Percentiles rank a stretch among this genome's conserved stretches.
Conservation (phyloP, 2,888 invertebrate species). For the Tillus elongatus region DNA sequence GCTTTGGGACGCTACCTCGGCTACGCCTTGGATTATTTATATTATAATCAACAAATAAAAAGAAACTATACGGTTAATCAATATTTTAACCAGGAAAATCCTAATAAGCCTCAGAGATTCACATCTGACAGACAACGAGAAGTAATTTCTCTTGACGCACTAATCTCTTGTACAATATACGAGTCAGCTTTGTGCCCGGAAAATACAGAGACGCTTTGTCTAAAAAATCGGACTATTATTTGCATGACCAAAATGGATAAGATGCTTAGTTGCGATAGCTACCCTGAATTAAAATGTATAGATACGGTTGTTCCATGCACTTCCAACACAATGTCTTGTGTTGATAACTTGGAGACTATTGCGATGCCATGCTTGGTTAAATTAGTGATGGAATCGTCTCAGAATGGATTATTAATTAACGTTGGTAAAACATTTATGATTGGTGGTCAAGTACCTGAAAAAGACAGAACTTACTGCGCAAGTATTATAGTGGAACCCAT, state of each 20-base stretch:
- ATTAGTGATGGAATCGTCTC: neutral
- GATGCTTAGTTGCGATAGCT: neutral
- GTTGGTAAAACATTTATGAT: neutral
- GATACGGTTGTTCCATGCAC: neutral
- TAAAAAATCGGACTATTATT: neutral
- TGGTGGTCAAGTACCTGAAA: neutral
- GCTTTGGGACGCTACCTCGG: no score
- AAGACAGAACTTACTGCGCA: conserved; percentile 1
- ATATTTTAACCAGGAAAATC: no score
- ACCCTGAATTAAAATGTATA: neutral
- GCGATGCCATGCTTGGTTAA: neutral
- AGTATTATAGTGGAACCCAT: no score
- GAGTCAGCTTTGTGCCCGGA: neutral
- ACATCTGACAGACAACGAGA: no score
- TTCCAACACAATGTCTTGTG: neutral
- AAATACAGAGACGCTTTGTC: conserved; percentile 1
- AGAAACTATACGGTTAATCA: no score
- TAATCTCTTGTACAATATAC: neutral
- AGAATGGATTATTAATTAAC: neutral
- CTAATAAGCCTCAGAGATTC: no score
- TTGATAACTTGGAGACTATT: neutral
- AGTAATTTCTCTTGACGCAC: neutral
- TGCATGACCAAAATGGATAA: neutral
- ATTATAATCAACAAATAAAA: no score
- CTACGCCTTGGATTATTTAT: no score